These are phyloP conservation scores for Beaufortia kweichowensis DNA, from an alignment of 2,113 vertebrate species.

Conservation along the genomic window DNA sequence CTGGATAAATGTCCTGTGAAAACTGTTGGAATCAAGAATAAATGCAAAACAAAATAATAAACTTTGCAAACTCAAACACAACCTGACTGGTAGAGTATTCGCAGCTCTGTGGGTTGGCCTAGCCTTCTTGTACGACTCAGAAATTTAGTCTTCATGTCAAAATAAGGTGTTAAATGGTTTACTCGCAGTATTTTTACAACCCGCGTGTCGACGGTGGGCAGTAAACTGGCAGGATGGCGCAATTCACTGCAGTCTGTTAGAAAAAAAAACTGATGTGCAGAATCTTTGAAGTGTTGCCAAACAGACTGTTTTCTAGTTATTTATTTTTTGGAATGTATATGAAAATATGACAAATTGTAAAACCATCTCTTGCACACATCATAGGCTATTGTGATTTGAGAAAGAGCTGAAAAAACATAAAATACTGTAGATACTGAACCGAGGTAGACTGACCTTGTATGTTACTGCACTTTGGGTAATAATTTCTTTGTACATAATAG, in stretches of 20 bases:
- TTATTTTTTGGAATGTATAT: slow-evolving; percentile 91
- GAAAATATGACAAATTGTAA: slow-evolving; percentile 74
- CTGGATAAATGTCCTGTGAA: slow-evolving; percentile 31
- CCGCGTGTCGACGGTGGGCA: slow-evolving; percentile 21
- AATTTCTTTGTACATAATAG: slow-evolving; percentile 96
- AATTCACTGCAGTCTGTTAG: slow-evolving; percentile 80
- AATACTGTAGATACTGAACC: slow-evolving; percentile 95
- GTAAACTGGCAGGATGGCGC: slow-evolving; percentile 48
- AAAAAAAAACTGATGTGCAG: background rate
- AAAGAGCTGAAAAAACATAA: slow-evolving; percentile 49
- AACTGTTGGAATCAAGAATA: background rate
- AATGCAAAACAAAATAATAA: background rate
- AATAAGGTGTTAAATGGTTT: slow-evolving; percentile 39
- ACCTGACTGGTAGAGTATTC: slow-evolving; percentile 15
- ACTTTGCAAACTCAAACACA: background rate
- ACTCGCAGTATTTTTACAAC: slow-evolving; percentile 45
- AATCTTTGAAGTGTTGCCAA: slow-evolving; percentile 84
- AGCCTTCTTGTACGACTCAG: background rate
- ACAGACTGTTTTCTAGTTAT: slow-evolving; percentile 88
- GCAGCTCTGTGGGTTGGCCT: background rate
- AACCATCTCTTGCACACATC: slow-evolving; percentile 86
- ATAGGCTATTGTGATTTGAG: slow-evolving; percentile 84
- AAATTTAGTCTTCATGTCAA: slow-evolving; percentile 20
- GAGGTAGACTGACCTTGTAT: slow-evolving; percentile 95
- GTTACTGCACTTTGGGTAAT: slow-evolving; percentile 94